Evolutionary conservation across 2,888 invertebrate species (phyloP).

Genomic region (Therioaphis trifolii): DNA sequence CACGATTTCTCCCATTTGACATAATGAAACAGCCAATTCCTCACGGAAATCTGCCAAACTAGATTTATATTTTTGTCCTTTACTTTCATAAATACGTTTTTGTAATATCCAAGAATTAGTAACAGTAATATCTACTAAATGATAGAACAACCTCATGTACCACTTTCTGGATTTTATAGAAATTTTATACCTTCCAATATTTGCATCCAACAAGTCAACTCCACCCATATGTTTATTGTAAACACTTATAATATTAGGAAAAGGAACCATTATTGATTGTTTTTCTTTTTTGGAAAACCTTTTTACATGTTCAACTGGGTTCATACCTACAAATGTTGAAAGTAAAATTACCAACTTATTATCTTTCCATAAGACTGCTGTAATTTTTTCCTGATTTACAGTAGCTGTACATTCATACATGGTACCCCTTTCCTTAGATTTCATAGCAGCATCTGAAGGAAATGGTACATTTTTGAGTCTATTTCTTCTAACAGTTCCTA

Average conservation of each 20-base stretch:
- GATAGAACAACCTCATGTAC: constrained; percentile 20
- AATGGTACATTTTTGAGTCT: neutral
- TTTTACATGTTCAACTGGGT: neutral
- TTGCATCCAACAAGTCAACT: neutral
- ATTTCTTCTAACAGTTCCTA: neutral
- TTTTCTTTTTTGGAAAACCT: constrained; percentile 10
- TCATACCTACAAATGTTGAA: neutral
- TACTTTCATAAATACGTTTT: constrained; percentile 25
- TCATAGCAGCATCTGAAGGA: neutral
- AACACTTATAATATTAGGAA: constrained; percentile 11
- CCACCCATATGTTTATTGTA: no score
- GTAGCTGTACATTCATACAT: neutral
- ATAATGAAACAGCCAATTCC: constrained; percentile 17
- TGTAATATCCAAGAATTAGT: constrained; percentile 25
- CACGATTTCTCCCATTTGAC: constrained; percentile 4
- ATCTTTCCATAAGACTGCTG: neutral
- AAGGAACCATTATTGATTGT: constrained; percentile 9
- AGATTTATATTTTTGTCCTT: constrained; percentile 20
- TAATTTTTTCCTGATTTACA: neutral
- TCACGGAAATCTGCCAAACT: constrained; percentile 19
- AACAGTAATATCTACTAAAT: neutral
- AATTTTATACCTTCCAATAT: neutral
- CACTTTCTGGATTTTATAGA: constrained; percentile 1
- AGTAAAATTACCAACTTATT: neutral
- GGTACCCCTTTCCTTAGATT: no score